Percentiles rank a stretch among this genome's conserved stretches.
phyloP scores from a whole-genome alignment of 1,140 invertebrate species.

The Metaphire vulgaris region DNA sequence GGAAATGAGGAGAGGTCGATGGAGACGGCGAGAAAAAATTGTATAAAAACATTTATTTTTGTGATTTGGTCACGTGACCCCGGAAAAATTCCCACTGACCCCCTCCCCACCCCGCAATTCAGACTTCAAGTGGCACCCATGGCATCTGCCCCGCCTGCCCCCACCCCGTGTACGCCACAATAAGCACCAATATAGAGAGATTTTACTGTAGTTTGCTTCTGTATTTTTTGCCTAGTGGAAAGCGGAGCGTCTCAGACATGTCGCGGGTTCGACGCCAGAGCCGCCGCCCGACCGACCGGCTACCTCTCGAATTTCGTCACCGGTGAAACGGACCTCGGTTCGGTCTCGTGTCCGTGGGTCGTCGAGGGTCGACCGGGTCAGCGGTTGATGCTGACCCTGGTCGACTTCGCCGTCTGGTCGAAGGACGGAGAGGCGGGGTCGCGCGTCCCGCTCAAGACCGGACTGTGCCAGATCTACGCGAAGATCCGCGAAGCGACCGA shows the following conservation, averaged over 20 bases:
- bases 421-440: background rate
- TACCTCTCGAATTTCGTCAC: conserved; percentile 26
- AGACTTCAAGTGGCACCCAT: too few relatives aligned
- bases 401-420: conserved; percentile 10
- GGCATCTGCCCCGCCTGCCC: too few relatives aligned
- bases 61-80: too few relatives aligned
- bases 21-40: too few relatives aligned
- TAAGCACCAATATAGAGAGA: too few relatives aligned
- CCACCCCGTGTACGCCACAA: too few relatives aligned
- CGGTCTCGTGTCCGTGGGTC: conserved; percentile 27
- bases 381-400: conserved; percentile 10
- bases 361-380: conserved; percentile 20
- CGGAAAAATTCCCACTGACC: too few relatives aligned
- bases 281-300: conserved; percentile 11
- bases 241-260: background rate
- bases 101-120: too few relatives aligned
- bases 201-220: too few relatives aligned
- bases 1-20: too few relatives aligned
- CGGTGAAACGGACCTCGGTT: conserved; percentile 22
- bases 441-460: background rate
- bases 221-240: background rate
- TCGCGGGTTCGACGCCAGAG: background rate
- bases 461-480: conserved; percentile 14
- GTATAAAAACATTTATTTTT: too few relatives aligned
- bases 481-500: background rate